phyloP scores from a whole-genome alignment of 92 coral and sea anemone genomes.

The Palythoa grandis region DNA sequence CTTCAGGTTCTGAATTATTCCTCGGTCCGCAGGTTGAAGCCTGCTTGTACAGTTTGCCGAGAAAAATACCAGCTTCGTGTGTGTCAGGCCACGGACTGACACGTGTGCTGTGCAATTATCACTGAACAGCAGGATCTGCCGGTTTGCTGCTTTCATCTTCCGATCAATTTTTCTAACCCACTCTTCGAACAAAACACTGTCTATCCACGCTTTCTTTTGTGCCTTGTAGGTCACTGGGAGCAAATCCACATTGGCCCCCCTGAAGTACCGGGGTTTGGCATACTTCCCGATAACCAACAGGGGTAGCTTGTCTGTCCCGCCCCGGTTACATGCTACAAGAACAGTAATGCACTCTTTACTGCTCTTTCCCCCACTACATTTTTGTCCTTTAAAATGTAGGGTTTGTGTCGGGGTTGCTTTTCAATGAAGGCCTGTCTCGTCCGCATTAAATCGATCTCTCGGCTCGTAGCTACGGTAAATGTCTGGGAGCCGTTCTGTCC shows the following conservation, averaged over 20 bases:
- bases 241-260: conserved; percentile 51
- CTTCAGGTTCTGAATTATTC: conserved; percentile 42
- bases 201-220: conserved; percentile 50
- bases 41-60: conserved; percentile 59
- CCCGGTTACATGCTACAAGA: conserved; percentile 45
- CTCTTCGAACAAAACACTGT: conserved; percentile 29
- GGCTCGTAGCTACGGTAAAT: conserved; percentile 35
- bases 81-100: conserved; percentile 48
- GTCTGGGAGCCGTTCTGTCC: conserved; percentile 45
- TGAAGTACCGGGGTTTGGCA: conserved; percentile 48
- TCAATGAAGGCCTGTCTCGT: conserved; percentile 49
- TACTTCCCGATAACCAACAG: conserved; percentile 54
- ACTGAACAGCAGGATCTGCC: conserved; percentile 45
- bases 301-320: conserved; percentile 60
- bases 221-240: conserved; percentile 51
- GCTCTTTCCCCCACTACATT: conserved; percentile 44
- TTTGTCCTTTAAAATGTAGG: conserved; percentile 48
- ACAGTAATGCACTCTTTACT: conserved; percentile 45
- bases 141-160: conserved; percentile 54
- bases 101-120: conserved; percentile 63
- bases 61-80: conserved; percentile 47
- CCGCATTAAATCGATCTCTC: conserved; percentile 47
- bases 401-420: conserved; percentile 50
- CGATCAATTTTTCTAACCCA: conserved; percentile 54
- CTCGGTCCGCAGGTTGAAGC: conserved; percentile 45